Evolutionary conservation across 2,888 invertebrate genomes (phyloP).

Genomic region (Ametastegia equiseti): DNA sequence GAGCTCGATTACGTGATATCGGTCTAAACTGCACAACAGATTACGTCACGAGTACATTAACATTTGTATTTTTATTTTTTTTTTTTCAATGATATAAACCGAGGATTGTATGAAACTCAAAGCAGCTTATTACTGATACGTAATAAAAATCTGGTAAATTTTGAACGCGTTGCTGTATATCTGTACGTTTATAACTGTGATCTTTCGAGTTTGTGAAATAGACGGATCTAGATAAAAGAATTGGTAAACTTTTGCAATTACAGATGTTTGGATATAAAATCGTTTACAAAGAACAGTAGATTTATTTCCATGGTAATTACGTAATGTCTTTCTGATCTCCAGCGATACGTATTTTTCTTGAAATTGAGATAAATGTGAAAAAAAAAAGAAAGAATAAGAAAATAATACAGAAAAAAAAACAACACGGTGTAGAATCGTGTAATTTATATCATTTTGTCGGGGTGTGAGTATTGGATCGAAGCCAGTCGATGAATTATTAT

Average conservation of each 20-base stretch:
- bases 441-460: background rate
- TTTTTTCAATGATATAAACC: background rate
- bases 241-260: background rate
- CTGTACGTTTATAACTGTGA: background rate
- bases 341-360: background rate
- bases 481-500: slow-evolving; percentile 44
- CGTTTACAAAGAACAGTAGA: background rate
- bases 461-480: slow-evolving; percentile 24
- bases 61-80: background rate
- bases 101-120: background rate
- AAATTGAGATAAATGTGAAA: background rate
- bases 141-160: too few relatives aligned
- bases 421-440: background rate
- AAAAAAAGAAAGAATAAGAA: background rate
- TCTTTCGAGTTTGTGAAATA: background rate
- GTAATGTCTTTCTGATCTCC: background rate
- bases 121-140: background rate
- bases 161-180: too few relatives aligned
- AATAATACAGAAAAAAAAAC: background rate
- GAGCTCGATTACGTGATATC: background rate
- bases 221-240: background rate
- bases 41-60: background rate
- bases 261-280: background rate
- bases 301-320: too few relatives aligned
- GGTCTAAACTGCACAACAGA: background rate